Base-by-base conservation (phyloP, 2,888 invertebrate species). In the Rugalucina vietnamica region DNA sequence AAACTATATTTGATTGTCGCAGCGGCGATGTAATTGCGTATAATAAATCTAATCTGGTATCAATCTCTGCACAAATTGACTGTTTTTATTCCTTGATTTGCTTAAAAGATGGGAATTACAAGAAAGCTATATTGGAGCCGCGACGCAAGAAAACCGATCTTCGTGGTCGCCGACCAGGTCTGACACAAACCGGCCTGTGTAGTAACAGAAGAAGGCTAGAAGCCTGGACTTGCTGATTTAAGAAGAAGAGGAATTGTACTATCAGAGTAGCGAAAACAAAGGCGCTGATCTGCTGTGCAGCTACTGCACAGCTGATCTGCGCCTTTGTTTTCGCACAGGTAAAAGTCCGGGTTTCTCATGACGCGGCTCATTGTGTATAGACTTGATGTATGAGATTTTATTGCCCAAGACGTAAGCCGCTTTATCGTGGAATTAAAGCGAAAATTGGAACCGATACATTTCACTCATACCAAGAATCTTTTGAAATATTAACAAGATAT, bases 11-110 rank as follows among this genome's bases (percentile, higher is more conserved):
- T 65, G 65, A 65, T 65, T 65, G 65, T 65, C 65, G 34, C 65
- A 32, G 34, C 65, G 21, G 34, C 49, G n/a, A 14, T 73, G 49
- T 73, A 73, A 73, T 73, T 73, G 72, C 29, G 72, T 73, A 50
- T 73, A 73, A 73, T 73, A 73, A 73, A 73, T 73, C 72, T 73
- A 73, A 73, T 73, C 72, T 73, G 49, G 27, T 34, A 73, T 73
- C 49, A 43, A 73, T 73, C 72, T 73, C 21, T 50, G 50, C 72
- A 49, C 49, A 73, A 73, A 73, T 73, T 73, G 50, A 73, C 72
- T 73, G 72, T 73, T 73, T 73, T 73, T 73, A 32, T 34, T 32
- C 65, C 65, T 65, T 65, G 65, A 65, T 65, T 65, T 65, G 65
- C 65, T 34, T 65, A 65, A 65, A 34, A 65, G 34, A 65, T 65